phyloP scores from a whole-genome alignment of 2,888 invertebrate species.

The Leptopilina myrica region DNA sequence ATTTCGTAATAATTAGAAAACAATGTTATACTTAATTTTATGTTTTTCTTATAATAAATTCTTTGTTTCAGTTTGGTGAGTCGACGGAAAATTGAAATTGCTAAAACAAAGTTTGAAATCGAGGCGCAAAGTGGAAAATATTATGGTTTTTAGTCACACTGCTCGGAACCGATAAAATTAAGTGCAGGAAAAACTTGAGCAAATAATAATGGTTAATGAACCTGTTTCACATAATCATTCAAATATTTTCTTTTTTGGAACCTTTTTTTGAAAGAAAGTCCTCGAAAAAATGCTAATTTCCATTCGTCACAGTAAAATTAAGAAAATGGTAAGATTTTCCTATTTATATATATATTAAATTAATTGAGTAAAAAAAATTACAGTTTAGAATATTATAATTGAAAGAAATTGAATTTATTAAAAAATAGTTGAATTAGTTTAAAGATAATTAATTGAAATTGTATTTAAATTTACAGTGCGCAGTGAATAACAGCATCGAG shows the following conservation, averaged over 20 bases:
- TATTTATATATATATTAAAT: too few relatives aligned
- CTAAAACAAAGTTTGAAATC: slow-evolving; percentile 44
- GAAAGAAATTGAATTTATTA: too few relatives aligned
- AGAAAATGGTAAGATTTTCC: too few relatives aligned
- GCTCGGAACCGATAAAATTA: slow-evolving; percentile 50
- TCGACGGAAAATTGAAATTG: not conserved
- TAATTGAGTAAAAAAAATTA: too few relatives aligned
- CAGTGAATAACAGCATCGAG: too few relatives aligned
- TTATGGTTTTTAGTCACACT: slow-evolving; percentile 45
- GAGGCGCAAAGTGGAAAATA: slow-evolving; percentile 52
- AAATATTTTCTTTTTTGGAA: not conserved
- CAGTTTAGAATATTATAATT: too few relatives aligned
- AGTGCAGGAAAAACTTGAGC: slow-evolving; percentile 34
- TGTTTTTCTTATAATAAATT: not conserved
- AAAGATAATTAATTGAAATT: too few relatives aligned
- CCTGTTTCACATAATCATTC: not conserved
- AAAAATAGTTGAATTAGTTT: too few relatives aligned
- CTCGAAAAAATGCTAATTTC: not conserved
- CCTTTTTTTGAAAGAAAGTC: not conserved
- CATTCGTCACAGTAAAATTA: too few relatives aligned
- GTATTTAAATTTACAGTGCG: too few relatives aligned
- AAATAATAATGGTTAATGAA: not conserved
- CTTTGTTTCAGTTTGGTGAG: not conserved
- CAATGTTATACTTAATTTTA: not conserved
- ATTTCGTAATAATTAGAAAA: too few relatives aligned